phyloP scores from a whole-genome alignment of 2,888 invertebrate genomes.

The Lamellibrachia satsuma region DNA sequence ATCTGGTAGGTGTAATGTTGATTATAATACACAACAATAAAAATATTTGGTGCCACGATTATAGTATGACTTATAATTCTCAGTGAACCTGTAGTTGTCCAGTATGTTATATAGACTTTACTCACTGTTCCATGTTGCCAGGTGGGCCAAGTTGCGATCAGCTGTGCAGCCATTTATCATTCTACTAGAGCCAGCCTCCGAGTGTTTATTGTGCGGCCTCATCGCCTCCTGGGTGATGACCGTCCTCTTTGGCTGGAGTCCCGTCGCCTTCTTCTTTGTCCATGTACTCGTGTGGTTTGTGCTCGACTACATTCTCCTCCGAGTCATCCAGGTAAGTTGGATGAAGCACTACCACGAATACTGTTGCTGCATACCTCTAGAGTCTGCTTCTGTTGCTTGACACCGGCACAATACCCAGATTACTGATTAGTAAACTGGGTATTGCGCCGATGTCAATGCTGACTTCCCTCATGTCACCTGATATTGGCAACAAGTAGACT shows the following conservation, averaged over 20 bases:
- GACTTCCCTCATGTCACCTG: neutral
- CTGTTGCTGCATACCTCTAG: too few relatives aligned
- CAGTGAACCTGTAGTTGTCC: too few relatives aligned
- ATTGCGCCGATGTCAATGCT: neutral
- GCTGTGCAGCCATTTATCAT: slow-evolving; percentile 96
- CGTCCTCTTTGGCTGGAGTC: slow-evolving; percentile 84
- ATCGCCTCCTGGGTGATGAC: slow-evolving; percentile 88
- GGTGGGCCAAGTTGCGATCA: slow-evolving; percentile 95
- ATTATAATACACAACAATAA: too few relatives aligned
- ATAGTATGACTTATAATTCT: too few relatives aligned
- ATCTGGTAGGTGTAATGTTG: too few relatives aligned
- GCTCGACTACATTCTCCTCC: slow-evolving; percentile 90
- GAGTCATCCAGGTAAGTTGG: slow-evolving; percentile 41
- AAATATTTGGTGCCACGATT: too few relatives aligned
- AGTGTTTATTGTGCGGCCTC: slow-evolving; percentile 93
- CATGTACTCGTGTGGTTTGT: slow-evolving; percentile 95
- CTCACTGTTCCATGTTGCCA: slow-evolving; percentile 48
- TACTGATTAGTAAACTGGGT: too few relatives aligned
- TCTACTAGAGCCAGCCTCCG: slow-evolving; percentile 91
- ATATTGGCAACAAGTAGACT: neutral
- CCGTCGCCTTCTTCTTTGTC: slow-evolving; percentile 88
- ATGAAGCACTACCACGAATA: neutral
- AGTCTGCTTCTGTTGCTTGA: too few relatives aligned
- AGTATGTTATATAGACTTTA: neutral
- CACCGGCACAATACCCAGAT: too few relatives aligned